phyloP scores from a whole-genome alignment of 2,113 vertebrate species.

The Carassius gibelio region DNA sequence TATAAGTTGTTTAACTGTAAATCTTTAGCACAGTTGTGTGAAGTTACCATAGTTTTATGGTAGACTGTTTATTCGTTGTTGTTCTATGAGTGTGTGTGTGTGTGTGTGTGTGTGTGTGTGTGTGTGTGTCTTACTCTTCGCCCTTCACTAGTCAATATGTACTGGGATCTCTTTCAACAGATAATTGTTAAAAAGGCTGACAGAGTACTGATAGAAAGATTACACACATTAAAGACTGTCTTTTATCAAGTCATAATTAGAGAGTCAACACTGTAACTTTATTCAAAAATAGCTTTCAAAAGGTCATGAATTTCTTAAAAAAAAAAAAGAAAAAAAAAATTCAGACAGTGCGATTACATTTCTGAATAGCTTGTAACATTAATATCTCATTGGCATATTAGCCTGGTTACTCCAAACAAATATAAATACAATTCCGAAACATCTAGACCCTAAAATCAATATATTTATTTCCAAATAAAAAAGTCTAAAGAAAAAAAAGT shows the following conservation, averaged over 20 bases:
- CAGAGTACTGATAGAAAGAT: neutral
- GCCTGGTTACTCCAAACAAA: constrained; percentile 23
- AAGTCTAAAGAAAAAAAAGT: neutral
- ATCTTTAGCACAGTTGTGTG: too few species aligned
- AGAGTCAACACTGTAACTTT: constrained; percentile 20
- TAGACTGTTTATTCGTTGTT: neutral
- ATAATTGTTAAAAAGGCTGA: neutral
- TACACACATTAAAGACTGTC: neutral
- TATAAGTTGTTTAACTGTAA: too few species aligned
- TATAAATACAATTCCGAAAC: constrained; percentile 27
- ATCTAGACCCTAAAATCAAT: neutral
- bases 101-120: neutral
- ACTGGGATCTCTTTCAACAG: neutral
- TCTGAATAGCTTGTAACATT: neutral
- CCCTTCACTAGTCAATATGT: neutral
- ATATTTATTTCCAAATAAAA: neutral
- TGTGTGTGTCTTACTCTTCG: neutral
- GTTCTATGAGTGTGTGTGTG: neutral
- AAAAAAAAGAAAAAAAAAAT: neutral
- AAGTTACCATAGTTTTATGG: too few species aligned
- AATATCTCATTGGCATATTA: neutral
- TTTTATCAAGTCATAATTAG: neutral
- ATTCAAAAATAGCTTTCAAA: constrained; percentile 24
- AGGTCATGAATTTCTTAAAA: neutral
- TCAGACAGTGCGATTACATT: constrained; percentile 6